Conservation (phyloP, 1,140 invertebrate genomes). For the Brachystomella parvula region DNA sequence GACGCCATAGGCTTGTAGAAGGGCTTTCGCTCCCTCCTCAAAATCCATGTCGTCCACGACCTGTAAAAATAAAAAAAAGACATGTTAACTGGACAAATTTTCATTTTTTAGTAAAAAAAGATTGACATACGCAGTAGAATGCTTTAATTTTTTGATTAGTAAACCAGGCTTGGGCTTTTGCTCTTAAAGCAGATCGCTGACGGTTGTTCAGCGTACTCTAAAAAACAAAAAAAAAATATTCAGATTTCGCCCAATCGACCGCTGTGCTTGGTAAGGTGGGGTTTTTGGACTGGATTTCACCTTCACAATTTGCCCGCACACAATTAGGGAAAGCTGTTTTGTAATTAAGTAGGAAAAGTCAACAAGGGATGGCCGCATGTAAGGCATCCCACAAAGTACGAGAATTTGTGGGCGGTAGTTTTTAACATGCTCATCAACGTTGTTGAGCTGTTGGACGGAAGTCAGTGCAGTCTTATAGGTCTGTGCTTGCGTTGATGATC, state of each 20-base stretch:
- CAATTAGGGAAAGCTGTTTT: conserved; percentile 50
- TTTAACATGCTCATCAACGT: conserved; percentile 53
- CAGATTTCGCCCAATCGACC: neutral
- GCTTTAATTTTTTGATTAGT: conserved; percentile 45
- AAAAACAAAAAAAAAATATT: conserved; percentile 13
- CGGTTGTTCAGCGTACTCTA: conserved; percentile 40
- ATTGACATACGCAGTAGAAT: conserved; percentile 49
- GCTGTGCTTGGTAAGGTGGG: neutral
- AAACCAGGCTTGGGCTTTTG: conserved; percentile 46
- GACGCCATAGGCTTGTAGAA: conserved; percentile 72
- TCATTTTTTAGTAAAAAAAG: too few relatives aligned
- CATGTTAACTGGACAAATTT: too few relatives aligned
- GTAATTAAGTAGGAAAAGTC: conserved; percentile 52
- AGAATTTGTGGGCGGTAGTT: conserved; percentile 54
- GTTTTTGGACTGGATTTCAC: conserved; percentile 25
- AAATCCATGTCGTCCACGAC: conserved; percentile 45
- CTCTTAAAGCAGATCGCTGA: conserved; percentile 47
- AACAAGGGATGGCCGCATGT: conserved; percentile 46
- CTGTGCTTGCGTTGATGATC: conserved; percentile 55
- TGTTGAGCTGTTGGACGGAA: conserved; percentile 46
- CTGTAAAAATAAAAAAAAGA: too few relatives aligned
- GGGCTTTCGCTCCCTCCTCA: conserved; percentile 53
- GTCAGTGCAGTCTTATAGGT: conserved; percentile 50
- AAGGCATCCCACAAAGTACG: conserved; percentile 49
- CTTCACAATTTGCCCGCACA: conserved; percentile 47